A percentile compares a stretch with the other conserved stretches of the same genome.
Conservation (phyloP, 2,888 invertebrate species). For the Ennomos fuscantarius region DNA sequence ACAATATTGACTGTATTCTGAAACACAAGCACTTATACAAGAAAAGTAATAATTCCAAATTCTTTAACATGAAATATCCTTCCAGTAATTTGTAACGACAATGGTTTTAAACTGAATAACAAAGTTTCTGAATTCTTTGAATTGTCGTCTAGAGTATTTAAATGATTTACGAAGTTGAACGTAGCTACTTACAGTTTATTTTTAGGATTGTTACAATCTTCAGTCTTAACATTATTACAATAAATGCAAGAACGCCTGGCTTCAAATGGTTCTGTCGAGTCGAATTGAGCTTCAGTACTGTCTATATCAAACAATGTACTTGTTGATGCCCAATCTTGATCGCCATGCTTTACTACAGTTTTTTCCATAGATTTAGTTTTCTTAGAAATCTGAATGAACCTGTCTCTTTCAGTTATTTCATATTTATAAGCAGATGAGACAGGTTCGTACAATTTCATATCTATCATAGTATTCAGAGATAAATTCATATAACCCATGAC, state of each 20-base stretch:
- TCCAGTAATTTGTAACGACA: slow-evolving; percentile 1
- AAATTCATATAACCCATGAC: slow-evolving; percentile 32
- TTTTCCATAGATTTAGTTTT: slow-evolving; percentile 43
- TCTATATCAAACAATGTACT: slow-evolving; percentile 21
- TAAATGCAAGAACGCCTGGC: slow-evolving; percentile 57
- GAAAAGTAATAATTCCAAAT: slow-evolving; percentile 31
- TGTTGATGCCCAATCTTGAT: slow-evolving; percentile 18
- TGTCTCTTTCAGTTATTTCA: slow-evolving; percentile 33
- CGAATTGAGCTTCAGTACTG: background rate
- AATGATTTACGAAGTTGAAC: background rate
- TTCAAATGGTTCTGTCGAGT: slow-evolving; percentile 31
- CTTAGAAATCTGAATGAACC: slow-evolving; percentile 42
- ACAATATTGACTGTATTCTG: slow-evolving; percentile 61
- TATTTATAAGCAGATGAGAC: slow-evolving; percentile 28
- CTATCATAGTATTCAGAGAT: slow-evolving; percentile 44
- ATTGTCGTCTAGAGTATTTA: background rate
- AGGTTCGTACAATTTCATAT: slow-evolving; percentile 35
- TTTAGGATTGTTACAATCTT: slow-evolving; percentile 60
- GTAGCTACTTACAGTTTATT: slow-evolving; percentile 61
- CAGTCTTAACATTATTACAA: slow-evolving; percentile 61
- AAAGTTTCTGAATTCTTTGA: slow-evolving; percentile 2
- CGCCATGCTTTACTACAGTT: slow-evolving; percentile 35
- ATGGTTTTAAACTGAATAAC: slow-evolving; percentile 7
- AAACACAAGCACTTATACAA: slow-evolving; percentile 41
- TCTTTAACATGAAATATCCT: slow-evolving; percentile 1